Evolutionary conservation across 2,113 vertebrate species (phyloP).

Genomic region (Centropus unirufus): DNA sequence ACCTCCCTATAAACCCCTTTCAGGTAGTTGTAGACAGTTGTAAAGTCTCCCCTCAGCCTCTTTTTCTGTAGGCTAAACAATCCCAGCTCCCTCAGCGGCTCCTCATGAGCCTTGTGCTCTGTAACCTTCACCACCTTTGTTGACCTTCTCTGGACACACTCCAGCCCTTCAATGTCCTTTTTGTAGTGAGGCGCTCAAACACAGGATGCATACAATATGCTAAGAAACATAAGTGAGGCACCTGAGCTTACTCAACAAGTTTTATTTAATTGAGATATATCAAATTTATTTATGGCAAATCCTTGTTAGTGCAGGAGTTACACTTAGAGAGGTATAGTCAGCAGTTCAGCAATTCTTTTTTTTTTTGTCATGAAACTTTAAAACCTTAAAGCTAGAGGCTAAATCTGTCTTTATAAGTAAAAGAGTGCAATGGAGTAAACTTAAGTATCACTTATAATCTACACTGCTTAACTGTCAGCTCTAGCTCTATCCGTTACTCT

Average conservation of each 20-base stretch:
- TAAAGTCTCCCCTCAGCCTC: too few species aligned
- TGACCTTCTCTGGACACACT: too few species aligned
- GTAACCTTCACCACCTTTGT: too few species aligned
- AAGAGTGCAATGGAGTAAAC: neutral
- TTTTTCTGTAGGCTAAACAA: too few species aligned
- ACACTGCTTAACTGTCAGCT: neutral
- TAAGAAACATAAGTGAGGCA: neutral
- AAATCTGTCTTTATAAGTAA: neutral
- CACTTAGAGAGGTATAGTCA: neutral
- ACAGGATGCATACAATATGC: neutral
- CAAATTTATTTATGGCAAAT: neutral
- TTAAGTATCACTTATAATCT: slow-evolving; percentile 21
- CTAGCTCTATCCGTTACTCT: neutral
- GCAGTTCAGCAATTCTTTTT: neutral
- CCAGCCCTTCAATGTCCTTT: too few species aligned
- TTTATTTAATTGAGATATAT: neutral
- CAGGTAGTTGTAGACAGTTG: too few species aligned
- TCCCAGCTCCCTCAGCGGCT: too few species aligned
- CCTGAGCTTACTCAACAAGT: neutral
- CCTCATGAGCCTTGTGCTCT: too few species aligned
- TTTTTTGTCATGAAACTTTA: neutral
- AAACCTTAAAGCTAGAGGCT: neutral
- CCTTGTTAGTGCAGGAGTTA: neutral
- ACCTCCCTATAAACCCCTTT: too few species aligned
- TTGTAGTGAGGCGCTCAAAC: too few species aligned